A percentile compares a stretch with the other conserved stretches of the same genome.
Conservation (phyloP, 2,888 invertebrate genomes). For the Orchesellides sinensis region DNA sequence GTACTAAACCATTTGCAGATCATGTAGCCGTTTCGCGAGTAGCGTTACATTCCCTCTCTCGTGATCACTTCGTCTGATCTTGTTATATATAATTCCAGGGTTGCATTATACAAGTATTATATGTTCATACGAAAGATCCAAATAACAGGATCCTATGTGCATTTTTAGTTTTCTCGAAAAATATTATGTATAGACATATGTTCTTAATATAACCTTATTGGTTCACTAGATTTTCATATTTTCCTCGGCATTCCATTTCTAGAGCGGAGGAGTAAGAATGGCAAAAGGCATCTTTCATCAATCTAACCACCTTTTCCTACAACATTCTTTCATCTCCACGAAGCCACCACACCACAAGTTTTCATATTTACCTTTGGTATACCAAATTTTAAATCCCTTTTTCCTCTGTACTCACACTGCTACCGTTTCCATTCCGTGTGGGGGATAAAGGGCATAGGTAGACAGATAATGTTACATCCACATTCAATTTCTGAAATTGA, state of each 20-base stretch:
- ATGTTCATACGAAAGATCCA: no score
- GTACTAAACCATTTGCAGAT: not conserved
- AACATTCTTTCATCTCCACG: constrained; percentile 34
- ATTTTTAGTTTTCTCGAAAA: no score
- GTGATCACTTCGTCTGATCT: not conserved
- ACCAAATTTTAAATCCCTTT: constrained; percentile 53
- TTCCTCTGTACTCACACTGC: constrained; percentile 29
- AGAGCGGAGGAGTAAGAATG: no score
- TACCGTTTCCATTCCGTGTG: constrained; percentile 25
- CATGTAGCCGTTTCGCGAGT: not conserved
- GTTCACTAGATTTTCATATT: not conserved
- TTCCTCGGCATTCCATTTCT: no score
- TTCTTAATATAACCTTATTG: no score
- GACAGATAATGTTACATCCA: not conserved
- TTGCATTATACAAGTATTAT: no score
- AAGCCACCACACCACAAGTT: constrained; percentile 51
- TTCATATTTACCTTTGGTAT: constrained; percentile 60
- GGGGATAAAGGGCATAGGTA: not conserved
- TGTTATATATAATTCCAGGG: no score
- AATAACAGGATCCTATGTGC: no score
- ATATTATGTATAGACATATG: no score
- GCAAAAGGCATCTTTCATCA: not conserved
- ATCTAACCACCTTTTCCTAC: constrained; percentile 4
- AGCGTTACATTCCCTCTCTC: constrained; percentile 1
- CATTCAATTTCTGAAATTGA: constrained; percentile 58